Evolutionary conservation across 2,888 invertebrate genomes (phyloP), one percentile per base, ranked within the genome.

Genomic region (Xanthia icteritia): DNA sequence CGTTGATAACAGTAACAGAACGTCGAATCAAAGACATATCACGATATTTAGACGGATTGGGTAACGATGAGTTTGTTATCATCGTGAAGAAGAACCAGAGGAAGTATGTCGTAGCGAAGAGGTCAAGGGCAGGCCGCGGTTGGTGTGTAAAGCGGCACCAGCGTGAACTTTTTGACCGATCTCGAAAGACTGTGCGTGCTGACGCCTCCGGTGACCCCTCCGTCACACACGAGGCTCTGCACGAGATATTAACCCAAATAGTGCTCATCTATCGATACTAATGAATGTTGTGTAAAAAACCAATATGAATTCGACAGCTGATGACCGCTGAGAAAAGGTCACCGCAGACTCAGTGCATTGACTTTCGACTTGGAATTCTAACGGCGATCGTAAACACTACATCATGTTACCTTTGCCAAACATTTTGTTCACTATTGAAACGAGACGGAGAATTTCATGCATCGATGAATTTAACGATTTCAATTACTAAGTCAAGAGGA

Each of bases 91-190:
- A 85, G 82, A 87, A 86, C 85, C 85, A 83, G 88, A 86, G 89
- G 86, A 88, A 89, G 84, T 81, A 74, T 89, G 88, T 90, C 86
- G 83, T 74, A 78, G 67, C 61, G 86, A 76, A 39, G 87, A 79
- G 90, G 90, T 90, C 91, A 92, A 90, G 91, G 88, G 80, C 83
- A 82, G 66, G 69, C 27, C 68, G 73, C 76, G 69, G 65, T 76
- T 72, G 45, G 73, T 82, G 83, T 83, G 79, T 84, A 60, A 80
- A 79, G 73, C 71, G 39, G 65, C 72, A 70, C 65, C 77, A 65
- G 68, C 74, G 66, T 85, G 87, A 89, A 85, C 84, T 86, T 83
- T 84, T 75, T 81, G 73, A 70, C 72, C 60, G 70, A 77, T 81
- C 76, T 69, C 84, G 73, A 84, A 77, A 81, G 64, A 76, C 48